Conservation (phyloP, 2,888 invertebrate genomes). For the Agrenia bidenticulata region DNA sequence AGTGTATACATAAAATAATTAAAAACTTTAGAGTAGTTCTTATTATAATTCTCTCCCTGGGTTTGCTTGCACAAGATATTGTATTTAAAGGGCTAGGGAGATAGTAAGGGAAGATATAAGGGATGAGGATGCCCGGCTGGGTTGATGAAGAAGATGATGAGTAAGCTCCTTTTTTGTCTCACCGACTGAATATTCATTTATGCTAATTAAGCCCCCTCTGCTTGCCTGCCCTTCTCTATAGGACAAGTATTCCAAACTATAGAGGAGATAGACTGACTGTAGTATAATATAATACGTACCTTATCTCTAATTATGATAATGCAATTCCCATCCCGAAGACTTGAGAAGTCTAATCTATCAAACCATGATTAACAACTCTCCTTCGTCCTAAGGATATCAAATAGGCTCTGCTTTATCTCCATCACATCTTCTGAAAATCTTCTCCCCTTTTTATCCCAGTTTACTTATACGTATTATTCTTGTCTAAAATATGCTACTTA, state of each 20-base stretch:
- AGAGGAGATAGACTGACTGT: too few relatives aligned
- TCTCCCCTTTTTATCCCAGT: conserved; percentile 6
- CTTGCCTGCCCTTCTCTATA: conserved; percentile 25
- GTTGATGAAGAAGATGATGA: conserved; percentile 21
- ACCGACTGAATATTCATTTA: conserved; percentile 52
- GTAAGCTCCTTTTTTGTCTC: conserved; percentile 34
- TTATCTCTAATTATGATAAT: conserved; percentile 53
- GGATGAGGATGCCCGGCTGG: too few relatives aligned
- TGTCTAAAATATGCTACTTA: conserved; percentile 1
- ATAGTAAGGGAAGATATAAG: too few relatives aligned
- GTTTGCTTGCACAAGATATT: too few relatives aligned
- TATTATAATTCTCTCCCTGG: too few relatives aligned
- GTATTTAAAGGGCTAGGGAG: too few relatives aligned
- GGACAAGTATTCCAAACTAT: too few relatives aligned
- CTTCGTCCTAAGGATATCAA: conserved; percentile 14
- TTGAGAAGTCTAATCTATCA: conserved; percentile 34
- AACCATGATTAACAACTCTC: conserved; percentile 39
- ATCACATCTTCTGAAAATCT: neutral
- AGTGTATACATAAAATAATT: too few relatives aligned
- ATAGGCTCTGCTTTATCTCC: conserved; percentile 7
- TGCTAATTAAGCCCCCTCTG: conserved; percentile 49
- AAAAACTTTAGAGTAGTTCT: too few relatives aligned
- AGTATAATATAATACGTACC: conserved; percentile 29
- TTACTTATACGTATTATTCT: neutral
- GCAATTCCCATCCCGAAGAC: conserved; percentile 44